Percentiles rank a stretch among this genome's conserved stretches.
These are phyloP conservation scores for Raja brachyura DNA, from an alignment of 2,113 vertebrate species.

Conservation along the genomic window DNA sequence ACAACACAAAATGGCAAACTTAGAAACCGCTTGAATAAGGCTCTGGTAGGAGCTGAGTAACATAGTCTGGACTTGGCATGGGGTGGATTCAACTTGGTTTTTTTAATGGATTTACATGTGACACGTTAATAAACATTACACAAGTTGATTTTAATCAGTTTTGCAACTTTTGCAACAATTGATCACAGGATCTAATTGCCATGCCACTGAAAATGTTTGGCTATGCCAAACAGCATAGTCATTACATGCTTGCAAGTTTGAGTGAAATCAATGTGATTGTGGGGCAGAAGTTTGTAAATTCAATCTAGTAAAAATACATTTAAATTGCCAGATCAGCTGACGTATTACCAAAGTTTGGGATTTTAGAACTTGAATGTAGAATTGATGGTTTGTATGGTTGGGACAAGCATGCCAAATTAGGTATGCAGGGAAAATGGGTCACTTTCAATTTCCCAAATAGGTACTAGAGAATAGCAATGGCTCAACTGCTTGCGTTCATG, in stretches of 20 bases:
- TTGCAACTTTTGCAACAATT: not conserved
- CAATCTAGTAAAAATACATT: not conserved
- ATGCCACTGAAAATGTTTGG: not conserved
- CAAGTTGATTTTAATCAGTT: not conserved
- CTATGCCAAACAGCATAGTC: not conserved
- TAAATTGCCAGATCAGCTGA: not conserved
- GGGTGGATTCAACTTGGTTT: not conserved
- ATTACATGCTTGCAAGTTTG: not conserved
- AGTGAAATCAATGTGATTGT: not conserved
- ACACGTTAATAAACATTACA: not conserved
- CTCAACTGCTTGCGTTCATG: not conserved
- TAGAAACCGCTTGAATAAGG: not conserved
- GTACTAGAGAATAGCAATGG: not conserved
- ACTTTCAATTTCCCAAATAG: not conserved
- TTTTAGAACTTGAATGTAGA: not conserved
- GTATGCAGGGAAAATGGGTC: not conserved
- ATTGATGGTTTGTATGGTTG: not conserved
- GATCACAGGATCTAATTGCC: not conserved
- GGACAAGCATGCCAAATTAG: not conserved
- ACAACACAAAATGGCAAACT: not conserved
- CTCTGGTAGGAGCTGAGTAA: not conserved
- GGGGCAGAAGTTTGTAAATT: not conserved
- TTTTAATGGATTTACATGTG: not conserved
- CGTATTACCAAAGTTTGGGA: not conserved
- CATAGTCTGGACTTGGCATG: not conserved